These are phyloP conservation scores for Halcyon senegalensis DNA, from an alignment of 2,113 vertebrate species.

Conservation along the genomic window DNA sequence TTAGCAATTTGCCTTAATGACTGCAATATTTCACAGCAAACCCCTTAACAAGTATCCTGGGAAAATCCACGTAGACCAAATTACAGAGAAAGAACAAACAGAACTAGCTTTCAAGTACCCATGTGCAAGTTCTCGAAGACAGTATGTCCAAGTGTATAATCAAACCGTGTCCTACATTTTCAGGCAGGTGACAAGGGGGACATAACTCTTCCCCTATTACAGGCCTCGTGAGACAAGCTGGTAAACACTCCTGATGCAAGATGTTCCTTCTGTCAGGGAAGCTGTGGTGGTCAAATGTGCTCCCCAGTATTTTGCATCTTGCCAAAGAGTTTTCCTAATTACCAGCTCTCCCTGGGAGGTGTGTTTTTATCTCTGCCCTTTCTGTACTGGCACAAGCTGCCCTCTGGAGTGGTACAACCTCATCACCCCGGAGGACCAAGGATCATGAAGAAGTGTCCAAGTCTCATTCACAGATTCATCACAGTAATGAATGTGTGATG, in stretches of 20 bases:
- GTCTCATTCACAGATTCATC: background rate
- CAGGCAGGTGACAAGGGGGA: background rate
- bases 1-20: slow-evolving; percentile 33
- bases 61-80: background rate
- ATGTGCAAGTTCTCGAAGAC: background rate
- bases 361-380: background rate
- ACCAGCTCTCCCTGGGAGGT: background rate
- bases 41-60: background rate
- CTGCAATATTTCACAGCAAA: slow-evolving; percentile 37
- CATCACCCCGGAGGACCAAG: background rate
- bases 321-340: background rate
- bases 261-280: background rate
- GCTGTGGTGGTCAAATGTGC: fast-evolving
- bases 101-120: background rate
- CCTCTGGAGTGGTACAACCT: background rate
- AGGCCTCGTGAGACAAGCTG: background rate
- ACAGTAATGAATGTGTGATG: background rate
- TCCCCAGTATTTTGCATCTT: background rate
- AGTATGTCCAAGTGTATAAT: background rate
- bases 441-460: background rate
- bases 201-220: background rate
- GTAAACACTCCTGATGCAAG: background rate
- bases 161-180: background rate
- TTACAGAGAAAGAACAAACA: background rate
- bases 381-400: background rate